Percentiles rank a stretch among this genome's conserved stretches.
Evolutionary conservation across 1,140 invertebrate species (phyloP).

Genomic region (Bombus pyrosoma): DNA sequence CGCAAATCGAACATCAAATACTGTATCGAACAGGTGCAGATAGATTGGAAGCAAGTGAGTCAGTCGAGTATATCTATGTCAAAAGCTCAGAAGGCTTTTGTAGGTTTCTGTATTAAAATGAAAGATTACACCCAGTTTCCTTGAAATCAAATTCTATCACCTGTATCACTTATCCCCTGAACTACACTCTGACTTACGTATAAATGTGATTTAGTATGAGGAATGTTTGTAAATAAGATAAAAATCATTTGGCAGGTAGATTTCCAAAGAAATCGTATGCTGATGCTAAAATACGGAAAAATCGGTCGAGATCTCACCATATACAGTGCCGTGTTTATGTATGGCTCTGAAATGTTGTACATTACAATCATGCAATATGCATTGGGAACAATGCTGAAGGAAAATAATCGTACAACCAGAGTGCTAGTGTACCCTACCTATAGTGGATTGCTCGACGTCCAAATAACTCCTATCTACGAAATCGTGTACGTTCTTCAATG

Average conservation of each 20-base stretch:
- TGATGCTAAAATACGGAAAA: slow-evolving; percentile 57
- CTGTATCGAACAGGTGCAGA: background rate
- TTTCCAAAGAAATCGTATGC: background rate
- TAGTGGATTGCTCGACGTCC: slow-evolving; percentile 21
- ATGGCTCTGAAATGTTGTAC: slow-evolving; percentile 43
- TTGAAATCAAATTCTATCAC: background rate
- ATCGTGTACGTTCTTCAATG: slow-evolving; percentile 50
- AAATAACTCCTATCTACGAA: slow-evolving; percentile 56
- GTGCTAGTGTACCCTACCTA: slow-evolving; percentile 55
- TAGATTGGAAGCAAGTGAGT: background rate
- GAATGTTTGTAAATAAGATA: too few relatives aligned
- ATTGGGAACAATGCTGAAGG: background rate
- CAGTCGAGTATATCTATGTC: too few relatives aligned
- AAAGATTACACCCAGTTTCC: background rate
- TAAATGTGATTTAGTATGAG: too few relatives aligned
- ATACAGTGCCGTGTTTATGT: slow-evolving; percentile 55
- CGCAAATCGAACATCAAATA: background rate
- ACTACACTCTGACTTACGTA: background rate
- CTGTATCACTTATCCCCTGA: slow-evolving; percentile 61
- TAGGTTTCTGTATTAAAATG: background rate
- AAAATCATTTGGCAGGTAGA: slow-evolving; percentile 36
- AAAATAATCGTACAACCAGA: slow-evolving; percentile 46
- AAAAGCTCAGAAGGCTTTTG: too few relatives aligned
- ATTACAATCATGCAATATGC: slow-evolving; percentile 28
- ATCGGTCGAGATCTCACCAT: slow-evolving; percentile 52